phyloP scores from a whole-genome alignment of 2,797 vertebrate genomes.

The Pipistrellus pygmaeus region DNA sequence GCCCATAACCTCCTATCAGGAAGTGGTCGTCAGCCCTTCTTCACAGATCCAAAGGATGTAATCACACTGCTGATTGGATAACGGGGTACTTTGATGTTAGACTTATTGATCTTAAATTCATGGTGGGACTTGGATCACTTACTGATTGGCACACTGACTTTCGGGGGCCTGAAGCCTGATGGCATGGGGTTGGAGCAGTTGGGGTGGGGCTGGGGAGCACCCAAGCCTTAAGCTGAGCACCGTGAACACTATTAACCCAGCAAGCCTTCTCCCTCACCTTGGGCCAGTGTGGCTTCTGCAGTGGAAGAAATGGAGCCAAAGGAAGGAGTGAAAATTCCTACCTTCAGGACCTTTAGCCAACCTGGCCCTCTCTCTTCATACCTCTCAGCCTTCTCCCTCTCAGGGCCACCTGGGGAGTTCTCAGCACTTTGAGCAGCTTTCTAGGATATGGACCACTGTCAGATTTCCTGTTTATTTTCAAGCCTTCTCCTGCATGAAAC shows the following conservation, averaged over 20 bases:
- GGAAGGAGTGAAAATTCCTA: not conserved
- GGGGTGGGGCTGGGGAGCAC: not conserved
- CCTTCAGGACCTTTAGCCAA: not conserved
- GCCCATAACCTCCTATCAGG: not conserved
- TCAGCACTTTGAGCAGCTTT: not conserved
- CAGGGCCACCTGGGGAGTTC: not conserved
- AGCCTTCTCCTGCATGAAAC: not conserved
- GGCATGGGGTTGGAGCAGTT: not conserved
- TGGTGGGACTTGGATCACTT: not conserved
- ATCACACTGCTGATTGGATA: slow-evolving; percentile 58
- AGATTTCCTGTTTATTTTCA: not conserved
- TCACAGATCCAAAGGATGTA: not conserved
- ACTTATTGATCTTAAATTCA: slow-evolving; percentile 48
- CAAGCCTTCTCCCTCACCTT: rapidly evolving
- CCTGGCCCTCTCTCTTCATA: not conserved
- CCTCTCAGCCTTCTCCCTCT: not conserved
- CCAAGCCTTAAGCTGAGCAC: not conserved
- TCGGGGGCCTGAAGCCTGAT: not conserved
- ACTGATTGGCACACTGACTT: slow-evolving; percentile 2
- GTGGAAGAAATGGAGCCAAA: not conserved
- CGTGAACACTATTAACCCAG: not conserved
- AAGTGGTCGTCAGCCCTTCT: not conserved
- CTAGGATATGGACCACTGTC: not conserved
- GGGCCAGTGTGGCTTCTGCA: not conserved
- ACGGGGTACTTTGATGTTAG: slow-evolving; percentile 37